Base-by-base conservation (phyloP, 1,140 invertebrate genomes). In the Ceratosolen fusciceps region DNA sequence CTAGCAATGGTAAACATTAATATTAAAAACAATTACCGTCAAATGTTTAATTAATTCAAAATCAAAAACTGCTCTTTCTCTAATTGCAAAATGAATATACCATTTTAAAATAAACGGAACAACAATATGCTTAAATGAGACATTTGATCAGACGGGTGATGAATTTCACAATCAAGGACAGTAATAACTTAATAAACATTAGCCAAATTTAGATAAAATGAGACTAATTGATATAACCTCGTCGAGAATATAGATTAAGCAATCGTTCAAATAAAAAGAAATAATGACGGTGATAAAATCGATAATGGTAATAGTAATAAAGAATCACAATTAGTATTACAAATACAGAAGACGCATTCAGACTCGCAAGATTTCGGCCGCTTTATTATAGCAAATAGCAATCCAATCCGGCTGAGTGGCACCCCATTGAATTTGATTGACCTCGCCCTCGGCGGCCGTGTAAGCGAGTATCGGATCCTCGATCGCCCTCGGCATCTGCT, bases 361-460 rank as follows among this genome's bases (percentile, higher is more conserved):
- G 80, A 99, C 98, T 88, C 98, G 92, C 68, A 99, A 92, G 86
- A 99, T 99, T 92, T 99, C 98, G 49, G 99, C 93, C 83, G 95
- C 96, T 91, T 98, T 97, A 90, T 99, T 99, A 90, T 99, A 99
- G 91, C 98, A 99, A 88, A 99, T 99, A 29, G 98, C 97, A 85
- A 99, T 99, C 98, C 98, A 99, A 90, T 99, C 98, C 5, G 98
- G 98, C 87, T 99, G 98, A 0, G 98, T 99, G n/a, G 97, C 97
- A 5, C 98, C 98, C 99, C 99, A 99, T 89, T 99, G 98, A 83
- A 99, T 99, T 91, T 99, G 98, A 93, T 99, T 99, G 81, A 99
- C 98, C 92, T 99, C 98, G 56, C 98, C 98, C 90, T 98, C 97
- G 19, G 98, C 97, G 29, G 98, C 97, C 12, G 97, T 98, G 90